These are phyloP conservation scores for Hydraecia micacea DNA, from an alignment of 2,888 invertebrate species.

Conservation along the genomic window DNA sequence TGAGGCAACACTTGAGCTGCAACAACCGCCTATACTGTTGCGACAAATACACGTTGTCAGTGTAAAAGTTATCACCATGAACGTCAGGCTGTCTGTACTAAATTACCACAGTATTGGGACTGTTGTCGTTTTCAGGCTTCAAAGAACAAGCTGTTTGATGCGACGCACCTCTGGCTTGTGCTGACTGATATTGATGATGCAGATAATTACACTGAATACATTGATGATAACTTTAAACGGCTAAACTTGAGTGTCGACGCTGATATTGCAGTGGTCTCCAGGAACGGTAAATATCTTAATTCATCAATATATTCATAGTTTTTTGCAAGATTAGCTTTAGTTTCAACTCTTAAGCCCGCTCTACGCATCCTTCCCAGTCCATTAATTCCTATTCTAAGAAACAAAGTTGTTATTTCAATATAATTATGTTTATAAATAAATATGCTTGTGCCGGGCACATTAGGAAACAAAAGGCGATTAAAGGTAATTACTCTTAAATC, in stretches of 20 bases:
- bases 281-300: slow-evolving; percentile 66
- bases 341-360: background rate
- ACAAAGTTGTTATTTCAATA: background rate
- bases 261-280: slow-evolving; percentile 74
- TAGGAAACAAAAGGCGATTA: background rate
- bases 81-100: background rate
- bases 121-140: slow-evolving; percentile 76
- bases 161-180: slow-evolving; percentile 79
- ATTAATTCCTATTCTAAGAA: background rate
- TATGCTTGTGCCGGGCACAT: background rate
- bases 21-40: background rate
- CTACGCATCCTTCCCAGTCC: too few species aligned
- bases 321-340: background rate
- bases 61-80: background rate
- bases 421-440: background rate
- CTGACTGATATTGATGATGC: slow-evolving; percentile 48
- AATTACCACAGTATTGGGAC: background rate
- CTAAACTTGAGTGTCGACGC: slow-evolving; percentile 82
- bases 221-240: slow-evolving; percentile 67
- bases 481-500: too few species aligned
- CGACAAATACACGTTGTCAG: background rate
- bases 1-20: background rate
- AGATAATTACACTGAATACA: slow-evolving; percentile 39
- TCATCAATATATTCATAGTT: background rate
- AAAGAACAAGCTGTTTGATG: slow-evolving; percentile 73